phyloP scores from a whole-genome alignment of 1,140 invertebrate species.

The Listronotus bonariensis region DNA sequence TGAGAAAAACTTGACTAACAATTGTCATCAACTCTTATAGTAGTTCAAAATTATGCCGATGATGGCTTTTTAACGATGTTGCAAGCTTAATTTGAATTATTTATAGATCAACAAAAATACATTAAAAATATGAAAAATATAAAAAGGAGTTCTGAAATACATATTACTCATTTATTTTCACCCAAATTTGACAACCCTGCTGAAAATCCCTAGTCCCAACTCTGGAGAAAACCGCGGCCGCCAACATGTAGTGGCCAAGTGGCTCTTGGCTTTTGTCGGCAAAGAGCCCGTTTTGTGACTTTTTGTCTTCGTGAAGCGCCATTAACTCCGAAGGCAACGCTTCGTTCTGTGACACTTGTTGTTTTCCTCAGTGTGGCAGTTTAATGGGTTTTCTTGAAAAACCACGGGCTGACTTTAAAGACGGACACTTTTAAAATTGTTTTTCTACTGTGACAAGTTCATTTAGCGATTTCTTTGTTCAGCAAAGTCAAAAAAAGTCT shows the following conservation, averaged over 20 bases:
- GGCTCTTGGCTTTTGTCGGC: conserved; percentile 11
- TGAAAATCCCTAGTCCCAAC: not conserved
- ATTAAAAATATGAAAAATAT: too few species aligned
- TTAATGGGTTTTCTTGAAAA: conserved; percentile 31
- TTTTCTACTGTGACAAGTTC: conserved; percentile 18
- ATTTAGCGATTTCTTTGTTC: not conserved
- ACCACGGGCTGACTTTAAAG: not conserved
- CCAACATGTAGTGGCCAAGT: conserved; percentile 29
- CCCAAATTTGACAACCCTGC: conserved; percentile 1
- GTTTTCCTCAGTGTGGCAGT: conserved; percentile 16
- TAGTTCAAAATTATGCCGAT: too few species aligned
- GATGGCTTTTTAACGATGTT: too few species aligned
- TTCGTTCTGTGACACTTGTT: conserved; percentile 21
- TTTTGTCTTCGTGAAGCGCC: conserved; percentile 29
- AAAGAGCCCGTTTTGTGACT: conserved; percentile 1
- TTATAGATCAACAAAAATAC: too few species aligned
- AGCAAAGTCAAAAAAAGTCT: too few species aligned
- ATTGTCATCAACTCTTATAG: too few species aligned
- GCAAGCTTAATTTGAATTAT: too few species aligned
- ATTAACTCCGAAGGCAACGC: conserved; percentile 16
- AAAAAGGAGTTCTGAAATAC: too few species aligned
- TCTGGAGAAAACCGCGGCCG: not conserved
- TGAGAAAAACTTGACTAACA: too few species aligned
- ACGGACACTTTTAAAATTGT: not conserved
- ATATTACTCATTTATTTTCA: not conserved